Percentiles rank a stretch among this genome's conserved stretches.
These are phyloP conservation scores for Ypsolopha sequella DNA, from an alignment of 2,888 invertebrate genomes.

Conservation along the genomic window DNA sequence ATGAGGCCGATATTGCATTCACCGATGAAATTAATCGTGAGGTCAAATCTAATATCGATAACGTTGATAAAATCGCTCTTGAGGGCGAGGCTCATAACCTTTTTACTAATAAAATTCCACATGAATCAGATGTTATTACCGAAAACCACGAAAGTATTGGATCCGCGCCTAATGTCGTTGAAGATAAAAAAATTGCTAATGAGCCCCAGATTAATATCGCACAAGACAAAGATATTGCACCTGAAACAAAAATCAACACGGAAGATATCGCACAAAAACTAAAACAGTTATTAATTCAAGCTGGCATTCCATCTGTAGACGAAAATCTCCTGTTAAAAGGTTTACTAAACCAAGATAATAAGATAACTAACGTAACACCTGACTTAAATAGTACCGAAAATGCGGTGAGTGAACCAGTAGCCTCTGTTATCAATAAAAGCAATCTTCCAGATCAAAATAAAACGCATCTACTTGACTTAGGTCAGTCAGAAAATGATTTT, in stretches of 20 bases:
- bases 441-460: neutral
- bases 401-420: neutral
- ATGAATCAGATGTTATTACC: too few species aligned
- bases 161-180: too few species aligned
- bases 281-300: conserved; percentile 38
- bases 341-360: conserved; percentile 18
- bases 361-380: conserved; percentile 9
- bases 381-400: neutral
- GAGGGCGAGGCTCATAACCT: too few species aligned
- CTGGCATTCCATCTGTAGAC: conserved; percentile 37
- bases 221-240: conserved; percentile 1
- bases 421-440: conserved; percentile 5
- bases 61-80: too few species aligned
- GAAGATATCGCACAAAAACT: conserved; percentile 39
- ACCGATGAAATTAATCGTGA: too few species aligned
- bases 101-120: too few species aligned
- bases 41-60: too few species aligned
- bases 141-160: too few species aligned
- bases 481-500: conserved; percentile 59
- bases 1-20: too few species aligned
- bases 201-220: neutral
- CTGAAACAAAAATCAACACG: conserved; percentile 15
- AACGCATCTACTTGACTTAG: conserved; percentile 28
- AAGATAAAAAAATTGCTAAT: too few species aligned
- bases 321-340: conserved; percentile 43